These are phyloP conservation scores for Hiodon tergisus DNA, from an alignment of 2,113 vertebrate genomes.

Conservation along the genomic window DNA sequence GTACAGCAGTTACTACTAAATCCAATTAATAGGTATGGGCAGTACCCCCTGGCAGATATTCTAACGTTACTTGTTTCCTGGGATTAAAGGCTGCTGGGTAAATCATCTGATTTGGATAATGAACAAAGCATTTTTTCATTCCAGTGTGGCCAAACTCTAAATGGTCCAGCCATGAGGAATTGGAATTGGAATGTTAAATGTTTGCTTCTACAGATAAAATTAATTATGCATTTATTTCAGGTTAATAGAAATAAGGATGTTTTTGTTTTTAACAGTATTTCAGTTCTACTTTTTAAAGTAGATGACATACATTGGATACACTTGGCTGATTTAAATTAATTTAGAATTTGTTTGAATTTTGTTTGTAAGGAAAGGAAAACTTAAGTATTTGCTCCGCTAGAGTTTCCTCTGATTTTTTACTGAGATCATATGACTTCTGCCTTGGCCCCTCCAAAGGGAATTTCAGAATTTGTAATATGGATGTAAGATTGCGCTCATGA, in stretches of 20 bases:
- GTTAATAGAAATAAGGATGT: background rate
- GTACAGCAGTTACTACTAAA: background rate
- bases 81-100: background rate
- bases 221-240: background rate
- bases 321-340: too few relatives aligned
- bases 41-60: background rate
- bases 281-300: too few relatives aligned
- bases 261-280: background rate
- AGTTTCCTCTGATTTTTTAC: too few relatives aligned
- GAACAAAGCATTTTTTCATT: background rate
- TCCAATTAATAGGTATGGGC: background rate
- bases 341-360: too few relatives aligned
- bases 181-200: background rate
- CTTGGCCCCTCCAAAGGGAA: too few relatives aligned
- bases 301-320: too few relatives aligned
- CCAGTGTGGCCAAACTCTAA: background rate
- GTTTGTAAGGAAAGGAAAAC: too few relatives aligned
- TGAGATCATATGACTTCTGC: too few relatives aligned
- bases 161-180: too few relatives aligned
- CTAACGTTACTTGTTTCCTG: background rate
- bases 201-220: background rate
- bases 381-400: too few relatives aligned
- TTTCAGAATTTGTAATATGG: too few relatives aligned
- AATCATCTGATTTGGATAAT: conserved; percentile 46
- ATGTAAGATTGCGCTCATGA: too few relatives aligned